Conservation (phyloP, 1,140 invertebrate species). For the Hyphantria cunea region DNA sequence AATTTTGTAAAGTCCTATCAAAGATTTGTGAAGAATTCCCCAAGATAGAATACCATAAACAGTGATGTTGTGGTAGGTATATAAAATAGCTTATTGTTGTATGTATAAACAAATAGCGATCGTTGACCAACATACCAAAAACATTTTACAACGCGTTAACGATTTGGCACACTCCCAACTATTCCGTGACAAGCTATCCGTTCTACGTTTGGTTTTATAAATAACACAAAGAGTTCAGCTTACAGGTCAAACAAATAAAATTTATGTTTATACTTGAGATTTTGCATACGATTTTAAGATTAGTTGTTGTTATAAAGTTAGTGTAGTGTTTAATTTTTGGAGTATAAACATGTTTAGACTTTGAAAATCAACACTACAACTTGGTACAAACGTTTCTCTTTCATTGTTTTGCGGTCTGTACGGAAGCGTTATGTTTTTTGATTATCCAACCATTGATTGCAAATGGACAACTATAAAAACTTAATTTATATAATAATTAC, state of each 20-base stretch:
- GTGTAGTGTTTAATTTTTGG: too few relatives aligned
- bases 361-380: too few relatives aligned
- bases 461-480: slow-evolving; percentile 32
- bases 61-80: too few relatives aligned
- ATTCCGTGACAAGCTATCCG: slow-evolving; percentile 65
- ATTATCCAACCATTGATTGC: slow-evolving; percentile 4
- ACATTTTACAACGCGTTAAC: slow-evolving; percentile 66
- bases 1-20: too few relatives aligned
- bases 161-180: slow-evolving; percentile 67
- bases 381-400: too few relatives aligned
- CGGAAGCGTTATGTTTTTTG: slow-evolving; percentile 5
- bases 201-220: slow-evolving; percentile 55
- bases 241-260: slow-evolving; percentile 31
- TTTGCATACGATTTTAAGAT: too few relatives aligned
- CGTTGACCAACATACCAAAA: slow-evolving; percentile 69
- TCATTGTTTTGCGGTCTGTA: too few relatives aligned
- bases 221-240: slow-evolving; percentile 47
- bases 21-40: too few relatives aligned
- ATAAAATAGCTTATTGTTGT: not conserved
- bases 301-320: too few relatives aligned
- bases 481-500: too few relatives aligned
- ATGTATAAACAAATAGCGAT: slow-evolving; percentile 68
- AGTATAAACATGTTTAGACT: too few relatives aligned
- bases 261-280: not conserved
- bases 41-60: too few relatives aligned